Evolutionary conservation across 2,797 vertebrate species (phyloP).

Genomic region (Anolis apletophallus): DNA sequence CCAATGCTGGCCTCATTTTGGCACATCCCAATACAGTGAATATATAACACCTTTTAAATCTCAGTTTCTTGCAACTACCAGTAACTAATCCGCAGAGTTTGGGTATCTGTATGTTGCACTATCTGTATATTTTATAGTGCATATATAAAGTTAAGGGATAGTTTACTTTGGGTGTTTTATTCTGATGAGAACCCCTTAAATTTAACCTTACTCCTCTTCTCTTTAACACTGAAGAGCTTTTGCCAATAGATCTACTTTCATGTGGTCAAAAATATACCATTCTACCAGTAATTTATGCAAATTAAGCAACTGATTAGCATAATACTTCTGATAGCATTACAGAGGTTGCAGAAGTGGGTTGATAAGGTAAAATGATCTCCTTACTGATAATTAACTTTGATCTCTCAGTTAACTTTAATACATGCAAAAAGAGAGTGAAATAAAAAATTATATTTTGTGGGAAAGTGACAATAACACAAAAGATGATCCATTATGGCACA

Average conservation of each 20-base stretch:
- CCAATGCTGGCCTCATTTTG: too few species aligned
- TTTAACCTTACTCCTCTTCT: constrained; percentile 48
- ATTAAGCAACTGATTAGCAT: constrained; percentile 76
- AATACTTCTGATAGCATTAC: constrained; percentile 75
- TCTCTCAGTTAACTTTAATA: constrained; percentile 76
- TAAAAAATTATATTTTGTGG: constrained; percentile 65
- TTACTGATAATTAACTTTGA: constrained; percentile 79
- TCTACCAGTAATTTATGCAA: constrained; percentile 77
- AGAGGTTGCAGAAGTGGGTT: constrained; percentile 75
- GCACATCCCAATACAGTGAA: not conserved
- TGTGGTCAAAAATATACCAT: constrained; percentile 54
- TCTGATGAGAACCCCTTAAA: constrained; percentile 57
- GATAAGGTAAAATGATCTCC: constrained; percentile 77
- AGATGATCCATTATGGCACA: constrained; percentile 51
- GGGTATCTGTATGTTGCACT: constrained; percentile 10
- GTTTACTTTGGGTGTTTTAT: constrained; percentile 47
- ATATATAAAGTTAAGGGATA: constrained; percentile 53
- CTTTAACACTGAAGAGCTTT: constrained; percentile 68
- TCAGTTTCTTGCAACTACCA: not conserved
- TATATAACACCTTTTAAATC: not conserved
- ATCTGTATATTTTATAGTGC: constrained; percentile 48
- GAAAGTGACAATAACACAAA: constrained; percentile 68
- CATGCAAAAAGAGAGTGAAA: constrained; percentile 57
- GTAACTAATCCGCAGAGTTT: not conserved
- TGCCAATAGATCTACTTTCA: constrained; percentile 71